Percentiles rank a stretch among this genome's conserved stretches.
Evolutionary conservation across 2,113 vertebrate genomes (phyloP).

Genomic region (Phoxinus phoxinus): DNA sequence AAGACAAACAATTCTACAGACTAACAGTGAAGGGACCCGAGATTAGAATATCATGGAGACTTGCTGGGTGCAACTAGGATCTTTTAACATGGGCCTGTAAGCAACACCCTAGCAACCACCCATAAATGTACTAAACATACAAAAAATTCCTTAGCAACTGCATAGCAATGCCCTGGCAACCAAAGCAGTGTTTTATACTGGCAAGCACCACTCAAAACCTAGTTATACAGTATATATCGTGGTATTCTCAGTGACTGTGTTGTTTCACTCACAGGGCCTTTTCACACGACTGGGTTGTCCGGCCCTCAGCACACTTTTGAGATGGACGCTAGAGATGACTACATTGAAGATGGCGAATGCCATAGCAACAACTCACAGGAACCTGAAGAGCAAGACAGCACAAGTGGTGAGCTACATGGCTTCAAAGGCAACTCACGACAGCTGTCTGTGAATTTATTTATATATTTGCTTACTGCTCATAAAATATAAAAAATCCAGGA

Average conservation of each 20-base stretch:
- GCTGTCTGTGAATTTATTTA: not conserved
- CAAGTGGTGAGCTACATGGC: conserved; percentile 68
- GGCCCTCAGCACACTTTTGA: conserved; percentile 77
- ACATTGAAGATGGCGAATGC: conserved; percentile 77
- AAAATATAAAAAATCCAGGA: not conserved
- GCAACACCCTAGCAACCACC: not conserved
- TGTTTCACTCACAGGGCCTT: conserved; percentile 71
- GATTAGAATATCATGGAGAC: not conserved
- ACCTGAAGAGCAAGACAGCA: conserved; percentile 77
- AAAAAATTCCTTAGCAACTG: not conserved
- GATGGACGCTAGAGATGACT: conserved; percentile 79
- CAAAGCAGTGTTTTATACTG: not conserved
- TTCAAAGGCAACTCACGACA: not conserved
- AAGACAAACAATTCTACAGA: not conserved
- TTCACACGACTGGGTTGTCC: conserved; percentile 77
- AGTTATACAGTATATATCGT: not conserved
- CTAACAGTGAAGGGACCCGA: not conserved
- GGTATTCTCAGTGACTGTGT: not conserved
- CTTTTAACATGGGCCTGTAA: not conserved
- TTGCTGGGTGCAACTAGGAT: too few species aligned
- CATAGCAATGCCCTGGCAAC: not conserved
- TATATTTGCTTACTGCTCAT: not conserved
- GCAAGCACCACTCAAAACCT: not conserved
- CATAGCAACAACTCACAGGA: conserved; percentile 79
- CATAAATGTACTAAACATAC: not conserved